Base-by-base conservation (phyloP, 2,888 invertebrate species). In the Noctua janthina region DNA sequence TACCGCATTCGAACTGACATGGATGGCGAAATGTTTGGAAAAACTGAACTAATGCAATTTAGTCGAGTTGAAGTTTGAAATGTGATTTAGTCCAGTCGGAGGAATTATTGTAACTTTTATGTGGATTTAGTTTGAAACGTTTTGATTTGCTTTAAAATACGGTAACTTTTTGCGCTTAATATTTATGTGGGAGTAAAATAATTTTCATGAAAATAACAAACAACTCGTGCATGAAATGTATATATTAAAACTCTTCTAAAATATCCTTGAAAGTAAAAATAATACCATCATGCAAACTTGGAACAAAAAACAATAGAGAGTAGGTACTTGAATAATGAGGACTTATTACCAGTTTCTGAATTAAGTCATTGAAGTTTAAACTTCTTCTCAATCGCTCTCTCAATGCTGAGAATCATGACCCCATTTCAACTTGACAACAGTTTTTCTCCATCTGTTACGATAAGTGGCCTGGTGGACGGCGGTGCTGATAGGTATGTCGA, bases 11-110 rank as follows among this genome's bases (percentile, higher is more conserved):
- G 56, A 88, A 68, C 74, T 69, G 70, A 66, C 51, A 64, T 46
- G 15, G 59, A n/a, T 13, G 49, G 7, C 15, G 20, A 59, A 84
- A 74, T 74, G 66, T 56, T 43, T 35, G 67, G 39, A 56, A 77
- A 86, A 72, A 72, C 70, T 54, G 56, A 54, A 72, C n/a, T 39
- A 43, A 69, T 75, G 35, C 68, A 72, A 74, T 86, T 74, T 46
- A 29, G 20, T 13, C n/a, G 29, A 66, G 54, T 54, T 71, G 11
- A n/a, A 82, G 71, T 49, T 64, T 56, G 39, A 59, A 86, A 35
- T 56, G 49, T 64, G 68, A 76, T 64, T 83, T 76, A 49, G 20
- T 81, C 35, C 46, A 20, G 15, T 72, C 59, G 29, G 20, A 62
- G 15, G n/a, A 54, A 29, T 81, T 54, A 59, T 46, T n/a, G 59